These are phyloP conservation scores for Mormoops blainvillei DNA, from an alignment of 2,113 vertebrate species.

Conservation along the genomic window DNA sequence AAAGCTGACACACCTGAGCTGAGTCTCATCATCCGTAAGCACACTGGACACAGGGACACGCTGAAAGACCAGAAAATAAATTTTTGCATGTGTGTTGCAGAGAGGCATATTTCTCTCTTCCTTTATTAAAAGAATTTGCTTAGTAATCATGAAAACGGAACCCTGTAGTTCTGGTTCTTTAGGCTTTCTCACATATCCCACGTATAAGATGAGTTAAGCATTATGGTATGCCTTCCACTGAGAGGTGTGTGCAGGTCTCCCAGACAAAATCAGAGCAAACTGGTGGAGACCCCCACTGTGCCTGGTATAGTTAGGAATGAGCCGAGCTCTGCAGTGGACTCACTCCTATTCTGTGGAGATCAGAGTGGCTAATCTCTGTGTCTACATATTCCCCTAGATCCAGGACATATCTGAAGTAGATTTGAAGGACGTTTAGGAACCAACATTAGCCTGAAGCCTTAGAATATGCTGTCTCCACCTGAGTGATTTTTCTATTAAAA, in stretches of 20 bases:
- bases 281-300: neutral
- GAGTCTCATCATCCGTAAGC: neutral
- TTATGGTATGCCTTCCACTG: neutral
- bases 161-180: neutral
- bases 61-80: slow-evolving; percentile 3
- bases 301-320: neutral
- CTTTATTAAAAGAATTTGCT: neutral
- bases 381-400: neutral
- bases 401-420: neutral
- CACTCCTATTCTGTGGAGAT: neutral
- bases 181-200: neutral
- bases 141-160: neutral
- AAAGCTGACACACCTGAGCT: neutral
- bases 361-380: neutral
- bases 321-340: neutral
- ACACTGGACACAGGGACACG: neutral
- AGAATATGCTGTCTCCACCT: neutral
- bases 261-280: neutral
- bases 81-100: neutral
- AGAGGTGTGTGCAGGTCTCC: neutral
- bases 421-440: neutral
- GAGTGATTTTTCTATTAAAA: slow-evolving; percentile 27
- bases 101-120: neutral
- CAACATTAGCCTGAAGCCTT: slow-evolving; percentile 2
- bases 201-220: neutral